Conservation (phyloP, 2,797 vertebrate genomes). For the Coccyzus lansbergi region DNA sequence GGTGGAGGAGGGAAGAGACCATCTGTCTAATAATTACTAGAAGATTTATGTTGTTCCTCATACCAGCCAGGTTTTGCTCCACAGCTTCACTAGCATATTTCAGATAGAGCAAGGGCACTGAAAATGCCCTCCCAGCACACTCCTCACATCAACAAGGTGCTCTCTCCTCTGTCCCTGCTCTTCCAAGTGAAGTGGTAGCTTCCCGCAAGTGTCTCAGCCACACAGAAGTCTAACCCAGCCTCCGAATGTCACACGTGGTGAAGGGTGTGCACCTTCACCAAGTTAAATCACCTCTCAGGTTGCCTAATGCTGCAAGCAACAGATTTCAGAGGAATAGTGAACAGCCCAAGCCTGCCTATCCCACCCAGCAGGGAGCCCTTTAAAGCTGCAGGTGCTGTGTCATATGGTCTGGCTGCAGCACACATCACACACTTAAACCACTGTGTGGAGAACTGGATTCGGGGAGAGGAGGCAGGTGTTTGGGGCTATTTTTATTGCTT, state of each 20-base stretch:
- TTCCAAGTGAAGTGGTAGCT: slow-evolving; percentile 28
- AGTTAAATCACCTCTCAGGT: not conserved
- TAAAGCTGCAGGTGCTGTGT: not conserved
- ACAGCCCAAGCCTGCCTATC: not conserved
- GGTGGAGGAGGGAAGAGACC: slow-evolving; percentile 50
- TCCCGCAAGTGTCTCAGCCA: slow-evolving; percentile 54
- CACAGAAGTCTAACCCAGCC: slow-evolving; percentile 13
- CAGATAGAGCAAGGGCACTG: not conserved
- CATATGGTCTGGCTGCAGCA: not conserved
- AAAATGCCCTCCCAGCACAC: not conserved
- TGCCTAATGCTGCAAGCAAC: not conserved
- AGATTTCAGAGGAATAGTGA: not conserved
- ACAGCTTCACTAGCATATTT: not conserved
- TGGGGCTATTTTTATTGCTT: not conserved
- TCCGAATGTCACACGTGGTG: not conserved
- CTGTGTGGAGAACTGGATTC: not conserved
- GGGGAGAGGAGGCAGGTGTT: not conserved
- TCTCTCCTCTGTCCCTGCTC: not conserved
- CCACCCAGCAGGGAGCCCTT: not conserved
- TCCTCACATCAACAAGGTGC: not conserved
- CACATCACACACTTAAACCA: not conserved
- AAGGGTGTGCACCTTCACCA: not conserved
- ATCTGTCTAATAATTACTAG: slow-evolving; percentile 56
- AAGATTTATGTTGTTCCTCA: not conserved
- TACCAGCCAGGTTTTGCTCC: not conserved